Conservation (phyloP, 2,888 invertebrate species). For the Acanthosepion lycidas region DNA sequence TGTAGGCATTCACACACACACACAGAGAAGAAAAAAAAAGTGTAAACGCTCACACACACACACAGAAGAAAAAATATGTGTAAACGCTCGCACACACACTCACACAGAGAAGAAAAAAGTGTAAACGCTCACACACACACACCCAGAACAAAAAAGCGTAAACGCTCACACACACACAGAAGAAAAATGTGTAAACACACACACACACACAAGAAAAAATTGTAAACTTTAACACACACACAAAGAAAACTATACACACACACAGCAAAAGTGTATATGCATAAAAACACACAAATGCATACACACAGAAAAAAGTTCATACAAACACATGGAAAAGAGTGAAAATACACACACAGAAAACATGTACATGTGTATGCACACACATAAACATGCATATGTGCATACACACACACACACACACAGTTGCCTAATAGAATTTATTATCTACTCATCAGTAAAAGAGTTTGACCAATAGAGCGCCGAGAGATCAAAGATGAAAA, state of each 20-base stretch:
- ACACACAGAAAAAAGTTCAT: not conserved
- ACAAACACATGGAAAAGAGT: not conserved
- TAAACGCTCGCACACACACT: not conserved
- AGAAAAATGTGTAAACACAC: too few relatives aligned
- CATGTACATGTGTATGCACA: not conserved
- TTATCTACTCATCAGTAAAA: not conserved
- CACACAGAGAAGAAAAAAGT: too few relatives aligned
- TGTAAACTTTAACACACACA: not conserved
- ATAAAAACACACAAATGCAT: not conserved
- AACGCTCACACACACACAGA: not conserved
- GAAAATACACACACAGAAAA: not conserved
- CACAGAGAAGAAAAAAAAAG: too few relatives aligned
- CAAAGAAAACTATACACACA: not conserved
- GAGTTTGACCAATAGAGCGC: not conserved
- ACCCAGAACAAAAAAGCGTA: not conserved
- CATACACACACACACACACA: not conserved
- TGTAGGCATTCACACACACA: not conserved
- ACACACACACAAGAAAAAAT: too few relatives aligned
- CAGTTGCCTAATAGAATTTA: not conserved
- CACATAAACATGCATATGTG: too few relatives aligned
- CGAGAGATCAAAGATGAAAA: not conserved
- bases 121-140: too few relatives aligned
- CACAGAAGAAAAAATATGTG: not conserved
- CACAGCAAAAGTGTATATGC: not conserved
- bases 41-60: too few relatives aligned